Evolutionary conservation across 1,140 invertebrate genomes (phyloP), one percentile per base, ranked within the genome.

Genomic region (Papilio polyxenes): DNA sequence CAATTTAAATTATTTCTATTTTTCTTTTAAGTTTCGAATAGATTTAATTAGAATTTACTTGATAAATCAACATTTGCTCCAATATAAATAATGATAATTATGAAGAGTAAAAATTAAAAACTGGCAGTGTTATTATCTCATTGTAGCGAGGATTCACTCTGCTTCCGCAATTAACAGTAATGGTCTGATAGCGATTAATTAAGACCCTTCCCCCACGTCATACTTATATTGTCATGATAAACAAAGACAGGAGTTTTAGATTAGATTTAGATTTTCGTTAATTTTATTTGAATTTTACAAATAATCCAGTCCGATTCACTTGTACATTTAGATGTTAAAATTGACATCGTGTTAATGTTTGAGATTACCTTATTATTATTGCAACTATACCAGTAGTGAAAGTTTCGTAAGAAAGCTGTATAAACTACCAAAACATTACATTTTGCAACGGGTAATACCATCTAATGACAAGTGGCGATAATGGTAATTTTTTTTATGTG

Each of bases 151-250:
- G 31, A 37, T 72, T 72, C 65, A 72, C 65, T 13, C 31, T 7
- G 23, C 65, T 72, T 72, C 65, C 65, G 31, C 65, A 72, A 72
- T 72, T 72, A 72, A 23, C 59, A 10, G 13, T 31, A 72, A 72
- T 72, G 65, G 13, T 72, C 65, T 72, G 23, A 72, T 37, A 37
- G 31, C 2, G 65, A 72, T 72, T 37, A 72, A 72, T 72, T 72
- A 72, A 37, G 0, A 13, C 23, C 13, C 31, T 72, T 72, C 65
- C 4, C 23, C 10, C 15, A 72, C 65, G 31, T 72, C 65, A 37
- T 11, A 37, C 65, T 72, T 40, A 72, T 37, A 15, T 65, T 10
- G 51, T 53, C n/a, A 4, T 17, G 17, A 59, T 20, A 59, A 59
- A 59, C n/a, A 59, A n/a, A 59, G 13, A 51, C 8, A 20, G 56